Evolutionary conservation across 2,797 vertebrate genomes (phyloP).

Genomic region (Chiloscyllium punctatum): DNA sequence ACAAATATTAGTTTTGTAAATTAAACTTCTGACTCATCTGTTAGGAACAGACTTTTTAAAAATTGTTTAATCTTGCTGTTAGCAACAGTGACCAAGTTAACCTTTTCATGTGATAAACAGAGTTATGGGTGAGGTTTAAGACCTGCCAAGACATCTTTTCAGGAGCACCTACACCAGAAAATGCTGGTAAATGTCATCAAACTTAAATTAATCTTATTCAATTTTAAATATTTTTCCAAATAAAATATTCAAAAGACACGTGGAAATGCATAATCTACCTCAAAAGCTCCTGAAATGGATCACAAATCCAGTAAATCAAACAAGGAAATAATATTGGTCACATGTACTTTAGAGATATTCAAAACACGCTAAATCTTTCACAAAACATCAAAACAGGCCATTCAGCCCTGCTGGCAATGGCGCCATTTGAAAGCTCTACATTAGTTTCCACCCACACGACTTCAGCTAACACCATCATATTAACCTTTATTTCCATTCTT

Average conservation of each 20-base stretch:
- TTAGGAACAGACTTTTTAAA: background rate
- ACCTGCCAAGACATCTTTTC: background rate
- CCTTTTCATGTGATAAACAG: background rate
- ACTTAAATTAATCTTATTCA: background rate
- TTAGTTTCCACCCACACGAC: background rate
- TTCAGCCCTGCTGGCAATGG: background rate
- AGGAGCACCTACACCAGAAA: background rate
- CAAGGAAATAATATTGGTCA: too few relatives aligned
- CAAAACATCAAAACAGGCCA: background rate
- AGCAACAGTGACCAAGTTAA: background rate
- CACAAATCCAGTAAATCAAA: background rate
- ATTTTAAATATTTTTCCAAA: background rate
- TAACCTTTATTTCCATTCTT: background rate
- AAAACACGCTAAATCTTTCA: too few relatives aligned
- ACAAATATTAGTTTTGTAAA: background rate
- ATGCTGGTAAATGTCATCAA: too few relatives aligned
- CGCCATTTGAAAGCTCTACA: background rate
- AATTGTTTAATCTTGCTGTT: background rate
- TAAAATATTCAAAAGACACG: background rate
- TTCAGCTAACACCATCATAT: background rate
- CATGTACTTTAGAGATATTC: too few relatives aligned
- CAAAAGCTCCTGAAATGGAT: background rate
- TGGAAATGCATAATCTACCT: background rate
- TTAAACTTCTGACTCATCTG: background rate
- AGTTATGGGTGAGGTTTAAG: background rate